Conservation (phyloP, 1,140 invertebrate genomes). For the Cydia fagiglandana region DNA sequence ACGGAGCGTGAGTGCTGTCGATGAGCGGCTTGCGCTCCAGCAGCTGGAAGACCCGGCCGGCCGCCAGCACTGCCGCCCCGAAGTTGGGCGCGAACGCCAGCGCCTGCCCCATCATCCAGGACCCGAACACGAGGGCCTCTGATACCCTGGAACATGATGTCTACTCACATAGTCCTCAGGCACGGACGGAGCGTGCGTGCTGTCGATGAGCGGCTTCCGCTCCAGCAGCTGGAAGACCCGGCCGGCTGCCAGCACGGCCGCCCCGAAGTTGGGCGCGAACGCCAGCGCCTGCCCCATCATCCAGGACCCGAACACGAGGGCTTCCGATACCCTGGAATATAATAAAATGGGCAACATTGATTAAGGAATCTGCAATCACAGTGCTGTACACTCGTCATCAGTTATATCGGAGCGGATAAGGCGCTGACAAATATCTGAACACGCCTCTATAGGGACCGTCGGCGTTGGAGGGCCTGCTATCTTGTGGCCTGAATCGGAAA, state of each 20-base stretch:
- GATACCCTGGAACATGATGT: constrained; percentile 84
- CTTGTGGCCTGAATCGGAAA: no score
- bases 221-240: constrained; percentile 84
- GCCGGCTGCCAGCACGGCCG: constrained; percentile 90
- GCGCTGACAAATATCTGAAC: no score
- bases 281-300: constrained; percentile 92
- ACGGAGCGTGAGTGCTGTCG: constrained; percentile 75
- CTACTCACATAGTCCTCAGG: constrained; percentile 65
- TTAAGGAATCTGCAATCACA: no score
- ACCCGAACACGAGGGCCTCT: constrained; percentile 91
- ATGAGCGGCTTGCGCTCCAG: constrained; percentile 81
- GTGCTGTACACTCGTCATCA: no score
- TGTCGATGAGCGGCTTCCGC: constrained; percentile 77
- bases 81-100: constrained; percentile 93
- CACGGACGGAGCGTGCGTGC: constrained; percentile 75
- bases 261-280: constrained; percentile 93
- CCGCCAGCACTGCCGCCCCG: constrained; percentile 90
- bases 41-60: constrained; percentile 85
- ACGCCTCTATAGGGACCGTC: no score
- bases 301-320: constrained; percentile 92
- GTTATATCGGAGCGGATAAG: no score
- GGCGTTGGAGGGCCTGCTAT: no score
- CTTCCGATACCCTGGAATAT: constrained; percentile 87
- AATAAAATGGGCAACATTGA: no score
- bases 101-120: constrained; percentile 92